These are phyloP conservation scores for Caenorhabditis panamensis DNA, from an alignment of 2,888 invertebrate genomes.

Conservation along the genomic window DNA sequence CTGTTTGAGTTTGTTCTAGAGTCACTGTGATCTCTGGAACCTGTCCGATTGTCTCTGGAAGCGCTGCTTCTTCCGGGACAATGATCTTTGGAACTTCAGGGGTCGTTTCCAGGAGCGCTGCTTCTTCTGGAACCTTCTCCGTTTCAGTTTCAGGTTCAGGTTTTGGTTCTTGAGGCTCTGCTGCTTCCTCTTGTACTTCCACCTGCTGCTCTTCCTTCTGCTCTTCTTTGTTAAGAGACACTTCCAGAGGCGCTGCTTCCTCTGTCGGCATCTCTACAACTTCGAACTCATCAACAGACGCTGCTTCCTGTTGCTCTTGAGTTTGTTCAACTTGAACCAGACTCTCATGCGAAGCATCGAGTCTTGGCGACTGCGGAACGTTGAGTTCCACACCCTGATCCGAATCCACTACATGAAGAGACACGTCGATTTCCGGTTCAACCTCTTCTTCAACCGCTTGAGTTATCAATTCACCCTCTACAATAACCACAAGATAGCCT, in stretches of 20 bases:
- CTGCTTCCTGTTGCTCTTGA: constrained; percentile 37
- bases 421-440: constrained; percentile 68
- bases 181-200: constrained; percentile 1
- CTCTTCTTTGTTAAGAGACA: not conserved
- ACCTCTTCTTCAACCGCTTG: constrained; percentile 68
- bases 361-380: constrained; percentile 53
- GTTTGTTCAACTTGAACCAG: constrained; percentile 24
- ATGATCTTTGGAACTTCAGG: not conserved
- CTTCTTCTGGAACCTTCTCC: constrained; percentile 5
- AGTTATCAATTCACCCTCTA: constrained; percentile 66
- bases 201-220: constrained; percentile 29
- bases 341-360: constrained; percentile 42
- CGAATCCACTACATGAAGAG: constrained; percentile 56
- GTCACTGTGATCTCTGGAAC: constrained; percentile 18
- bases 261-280: constrained; percentile 31
- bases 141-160: too few relatives aligned
- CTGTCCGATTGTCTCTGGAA: not conserved
- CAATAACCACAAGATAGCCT: not conserved
- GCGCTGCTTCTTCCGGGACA: constrained; percentile 23
- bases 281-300: constrained; percentile 46
- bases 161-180: constrained; percentile 1
- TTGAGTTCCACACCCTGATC: constrained; percentile 43
- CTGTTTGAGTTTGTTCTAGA: not conserved
- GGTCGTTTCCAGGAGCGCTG: constrained; percentile 11
- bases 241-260: constrained; percentile 36